Evolutionary conservation across 2,113 vertebrate species (phyloP).

Genomic region (Toxotes jaculatrix): DNA sequence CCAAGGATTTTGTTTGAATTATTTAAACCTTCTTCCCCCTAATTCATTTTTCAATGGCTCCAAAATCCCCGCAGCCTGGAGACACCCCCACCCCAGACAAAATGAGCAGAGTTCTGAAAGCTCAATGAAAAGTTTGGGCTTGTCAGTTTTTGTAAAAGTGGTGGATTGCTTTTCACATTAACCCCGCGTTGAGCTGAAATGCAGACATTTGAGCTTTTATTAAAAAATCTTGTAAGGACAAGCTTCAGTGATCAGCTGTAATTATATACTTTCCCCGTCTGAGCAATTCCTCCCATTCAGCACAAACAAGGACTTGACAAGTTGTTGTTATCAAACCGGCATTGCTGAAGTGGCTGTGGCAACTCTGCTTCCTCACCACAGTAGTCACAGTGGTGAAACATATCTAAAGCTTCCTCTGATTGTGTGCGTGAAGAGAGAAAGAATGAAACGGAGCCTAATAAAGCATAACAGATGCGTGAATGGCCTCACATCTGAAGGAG

Average conservation of each 20-base stretch:
- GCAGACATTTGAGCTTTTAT: constrained; percentile 42
- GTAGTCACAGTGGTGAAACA: constrained; percentile 37
- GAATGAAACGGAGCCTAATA: constrained; percentile 65
- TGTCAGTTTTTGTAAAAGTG: constrained; percentile 42
- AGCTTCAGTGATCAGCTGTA: constrained; percentile 66
- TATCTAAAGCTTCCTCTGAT: constrained; percentile 60
- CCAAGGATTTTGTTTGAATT: constrained; percentile 78
- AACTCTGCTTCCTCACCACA: constrained; percentile 45
- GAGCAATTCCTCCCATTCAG: constrained; percentile 63
- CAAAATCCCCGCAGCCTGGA: constrained; percentile 68
- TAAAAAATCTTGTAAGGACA: constrained; percentile 42
- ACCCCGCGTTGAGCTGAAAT: constrained; percentile 37
- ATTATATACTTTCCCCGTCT: constrained; percentile 52
- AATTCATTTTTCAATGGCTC: constrained; percentile 82
- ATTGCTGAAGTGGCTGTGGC: constrained; percentile 45
- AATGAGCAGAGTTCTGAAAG: constrained; percentile 52
- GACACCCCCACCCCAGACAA: constrained; percentile 26
- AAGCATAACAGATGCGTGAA: constrained; percentile 72
- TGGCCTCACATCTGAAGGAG: constrained; percentile 57
- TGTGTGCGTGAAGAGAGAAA: constrained; percentile 16
- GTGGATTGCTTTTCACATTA: constrained; percentile 38
- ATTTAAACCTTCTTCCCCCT: constrained; percentile 80
- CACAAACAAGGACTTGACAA: constrained; percentile 71
- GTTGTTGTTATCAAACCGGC: constrained; percentile 61
- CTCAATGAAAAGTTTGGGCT: constrained; percentile 66